A percentile compares a stretch with the other conserved stretches of the same genome.
Evolutionary conservation across 64 coral and sea anemone species (phyloP).

Genomic region (Montipora efflorescens): DNA sequence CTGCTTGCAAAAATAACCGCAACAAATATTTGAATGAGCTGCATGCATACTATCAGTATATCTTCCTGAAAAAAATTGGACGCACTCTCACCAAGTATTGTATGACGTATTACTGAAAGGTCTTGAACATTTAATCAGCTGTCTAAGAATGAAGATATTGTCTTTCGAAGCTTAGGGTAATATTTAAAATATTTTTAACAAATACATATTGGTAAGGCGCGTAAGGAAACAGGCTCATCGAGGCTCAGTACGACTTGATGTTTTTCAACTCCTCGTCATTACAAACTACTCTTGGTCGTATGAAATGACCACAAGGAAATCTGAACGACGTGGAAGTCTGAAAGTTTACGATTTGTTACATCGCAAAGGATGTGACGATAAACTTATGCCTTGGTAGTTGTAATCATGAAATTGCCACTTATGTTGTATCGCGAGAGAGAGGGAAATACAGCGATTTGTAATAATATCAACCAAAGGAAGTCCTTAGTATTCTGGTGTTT

Average conservation of each 20-base stretch:
- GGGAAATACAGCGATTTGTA: background rate
- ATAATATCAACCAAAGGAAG: background rate
- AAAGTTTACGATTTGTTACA: background rate
- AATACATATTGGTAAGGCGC: background rate
- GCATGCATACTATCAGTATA: background rate
- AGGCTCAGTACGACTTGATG: too few relatives aligned
- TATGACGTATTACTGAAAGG: background rate
- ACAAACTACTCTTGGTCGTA: too few relatives aligned
- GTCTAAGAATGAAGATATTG: background rate
- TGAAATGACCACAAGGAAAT: too few relatives aligned
- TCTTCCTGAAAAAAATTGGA: background rate
- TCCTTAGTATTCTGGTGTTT: background rate
- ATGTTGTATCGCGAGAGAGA: background rate
- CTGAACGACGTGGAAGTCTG: background rate
- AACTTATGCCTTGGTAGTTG: background rate
- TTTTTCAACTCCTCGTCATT: too few relatives aligned
- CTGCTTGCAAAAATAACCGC: conserved; percentile 26
- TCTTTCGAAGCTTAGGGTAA: background rate
- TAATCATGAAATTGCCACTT: background rate
- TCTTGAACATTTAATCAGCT: too few relatives aligned
- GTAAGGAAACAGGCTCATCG: too few relatives aligned
- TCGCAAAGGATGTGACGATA: background rate
- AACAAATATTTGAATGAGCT: background rate
- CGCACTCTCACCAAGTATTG: background rate
- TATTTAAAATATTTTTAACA: background rate